These are phyloP conservation scores for Cosmorhoe ocellata DNA, from an alignment of 2,888 invertebrate species.

Conservation along the genomic window DNA sequence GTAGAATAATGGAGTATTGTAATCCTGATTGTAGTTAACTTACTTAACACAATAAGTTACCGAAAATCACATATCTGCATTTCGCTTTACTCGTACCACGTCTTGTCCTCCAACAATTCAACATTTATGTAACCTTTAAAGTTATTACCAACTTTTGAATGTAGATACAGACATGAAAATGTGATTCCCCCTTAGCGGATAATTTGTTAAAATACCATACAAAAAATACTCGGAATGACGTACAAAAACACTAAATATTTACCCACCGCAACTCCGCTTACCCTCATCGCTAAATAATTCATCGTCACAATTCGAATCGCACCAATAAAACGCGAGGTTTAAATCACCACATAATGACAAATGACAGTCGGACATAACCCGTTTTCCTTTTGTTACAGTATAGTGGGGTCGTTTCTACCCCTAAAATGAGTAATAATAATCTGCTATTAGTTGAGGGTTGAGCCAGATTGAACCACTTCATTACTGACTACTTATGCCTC, in stretches of 20 bases:
- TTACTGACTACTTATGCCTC: conserved; percentile 24
- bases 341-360: conserved; percentile 56
- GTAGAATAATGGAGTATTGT: conserved; percentile 2
- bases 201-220: background rate
- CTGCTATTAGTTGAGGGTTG: conserved; percentile 45
- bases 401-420: conserved; percentile 57
- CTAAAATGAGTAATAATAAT: conserved; percentile 48
- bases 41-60: background rate
- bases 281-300: conserved; percentile 26
- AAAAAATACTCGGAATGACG: too few species aligned
- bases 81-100: too few species aligned
- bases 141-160: too few species aligned
- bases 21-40: background rate
- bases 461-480: conserved; percentile 40
- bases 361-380: conserved; percentile 51
- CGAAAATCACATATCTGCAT: too few species aligned
- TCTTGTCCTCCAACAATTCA: too few species aligned
- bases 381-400: conserved; percentile 68
- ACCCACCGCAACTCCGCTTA: conserved; percentile 29
- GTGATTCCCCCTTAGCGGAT: too few species aligned
- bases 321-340: conserved; percentile 59
- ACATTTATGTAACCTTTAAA: too few species aligned
- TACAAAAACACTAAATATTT: conserved; percentile 17
- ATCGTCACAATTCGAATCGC: conserved; percentile 34
- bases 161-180: too few species aligned